Evolutionary conservation across 2,797 vertebrate species (phyloP).

Genomic region (Decapterus maruadsi): DNA sequence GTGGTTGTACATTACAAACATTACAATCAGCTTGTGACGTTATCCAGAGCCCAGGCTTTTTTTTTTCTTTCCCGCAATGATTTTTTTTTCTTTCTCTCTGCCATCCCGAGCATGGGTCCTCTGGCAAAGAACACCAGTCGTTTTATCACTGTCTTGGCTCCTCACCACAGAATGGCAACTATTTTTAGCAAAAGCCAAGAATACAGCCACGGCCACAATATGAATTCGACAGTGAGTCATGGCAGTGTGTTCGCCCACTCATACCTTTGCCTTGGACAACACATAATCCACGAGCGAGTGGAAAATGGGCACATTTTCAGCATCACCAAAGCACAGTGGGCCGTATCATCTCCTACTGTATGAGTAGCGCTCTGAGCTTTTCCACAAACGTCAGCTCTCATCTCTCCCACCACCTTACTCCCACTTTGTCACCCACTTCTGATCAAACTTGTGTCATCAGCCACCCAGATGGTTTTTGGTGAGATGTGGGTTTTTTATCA

Average conservation of each 20-base stretch:
- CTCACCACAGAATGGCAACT: slow-evolving; percentile 52
- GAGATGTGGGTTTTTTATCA: slow-evolving; percentile 37
- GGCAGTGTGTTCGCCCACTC: slow-evolving; percentile 67
- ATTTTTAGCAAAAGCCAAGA: slow-evolving; percentile 75
- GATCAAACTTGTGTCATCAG: slow-evolving; percentile 49
- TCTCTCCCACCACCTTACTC: slow-evolving; percentile 44
- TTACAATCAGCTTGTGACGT: slow-evolving; percentile 16
- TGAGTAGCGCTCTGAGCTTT: not conserved
- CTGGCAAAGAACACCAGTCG: slow-evolving; percentile 54
- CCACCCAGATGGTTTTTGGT: slow-evolving; percentile 31
- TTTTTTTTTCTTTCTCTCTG: slow-evolving; percentile 16
- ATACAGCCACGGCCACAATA: slow-evolving; percentile 70
- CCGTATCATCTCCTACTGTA: slow-evolving; percentile 11
- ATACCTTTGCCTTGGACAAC: slow-evolving; percentile 52
- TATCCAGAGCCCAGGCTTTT: slow-evolving; percentile 33
- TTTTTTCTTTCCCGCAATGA: slow-evolving; percentile 7
- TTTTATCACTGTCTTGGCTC: slow-evolving; percentile 73
- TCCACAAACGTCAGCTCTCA: slow-evolving; percentile 26
- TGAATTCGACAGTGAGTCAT: slow-evolving; percentile 78
- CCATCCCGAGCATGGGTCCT: slow-evolving; percentile 46
- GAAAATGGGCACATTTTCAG: slow-evolving; percentile 40
- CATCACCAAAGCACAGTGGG: slow-evolving; percentile 16
- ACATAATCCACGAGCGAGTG: slow-evolving; percentile 55
- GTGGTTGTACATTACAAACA: slow-evolving; percentile 3
- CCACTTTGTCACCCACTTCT: slow-evolving; percentile 48